Base-by-base conservation (phyloP, 1,140 invertebrate species). In the Caenorhabditis tropicalis region DNA sequence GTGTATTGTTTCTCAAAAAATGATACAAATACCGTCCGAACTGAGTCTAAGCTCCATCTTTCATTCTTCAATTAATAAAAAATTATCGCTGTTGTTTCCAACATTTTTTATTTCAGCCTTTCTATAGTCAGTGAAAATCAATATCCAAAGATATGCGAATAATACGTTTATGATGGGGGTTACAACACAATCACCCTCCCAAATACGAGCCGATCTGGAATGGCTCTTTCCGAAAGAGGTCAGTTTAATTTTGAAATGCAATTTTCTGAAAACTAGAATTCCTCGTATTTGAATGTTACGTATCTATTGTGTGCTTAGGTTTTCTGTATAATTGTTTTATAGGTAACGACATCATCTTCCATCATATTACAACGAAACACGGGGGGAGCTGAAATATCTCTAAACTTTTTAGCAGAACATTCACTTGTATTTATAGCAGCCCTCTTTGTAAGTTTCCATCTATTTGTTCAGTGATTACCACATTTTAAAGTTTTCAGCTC, bases 151-250 rank as follows among this genome's bases (percentile, higher is more conserved):
- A 74, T 74, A 74, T 74, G 65, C 65, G 65, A 74, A 74, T 74
- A 43, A 24, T 43, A 3, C 1, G 24, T n/a, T 43, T 43, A 36
- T 74, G 65, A 74, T 74, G 65, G 65, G 65, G 2, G 21, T 74
- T 24, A 74, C 65, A 43, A 74, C 65, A 43, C 36, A 43, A 74
- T 36, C 65, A 10, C 65, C 65, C 39, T 74, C 65, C n/a, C 65
- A 74, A 74, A 0, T 74, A 46, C 65, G 65, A 74, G 58, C 82
- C 43, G 82, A 82, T 49, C 58, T 82, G 2, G 82, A 58, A n/a
- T 82, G 82, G 82, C 58, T 82, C 12, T 82, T 82, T 51, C 82
- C 82, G 36, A 82, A 82, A 49, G 36, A 58, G 82, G 82, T 70
- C 16, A 82, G 39, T 27, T 7, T 12, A 19, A 5, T 15, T 21